Conservation (phyloP, 2,797 vertebrate genomes). For the Acanthurus tractus region DNA sequence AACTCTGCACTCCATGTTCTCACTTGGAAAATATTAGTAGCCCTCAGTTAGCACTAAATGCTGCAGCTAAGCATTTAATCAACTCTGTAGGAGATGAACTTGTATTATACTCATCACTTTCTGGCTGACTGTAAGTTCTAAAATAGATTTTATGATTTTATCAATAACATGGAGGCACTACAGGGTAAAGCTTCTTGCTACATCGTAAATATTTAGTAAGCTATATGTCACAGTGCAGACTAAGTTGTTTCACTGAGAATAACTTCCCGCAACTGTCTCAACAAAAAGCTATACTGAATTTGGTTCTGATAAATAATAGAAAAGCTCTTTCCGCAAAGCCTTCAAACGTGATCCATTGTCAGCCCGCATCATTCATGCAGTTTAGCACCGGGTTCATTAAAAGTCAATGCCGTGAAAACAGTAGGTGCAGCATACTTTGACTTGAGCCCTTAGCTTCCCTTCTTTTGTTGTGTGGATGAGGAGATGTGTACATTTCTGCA, state of each 20-base stretch:
- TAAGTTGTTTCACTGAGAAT: constrained; percentile 18
- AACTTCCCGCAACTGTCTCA: constrained; percentile 29
- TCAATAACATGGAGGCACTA: constrained; percentile 3
- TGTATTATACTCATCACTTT: constrained; percentile 15
- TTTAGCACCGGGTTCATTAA: constrained; percentile 51
- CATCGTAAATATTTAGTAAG: not conserved
- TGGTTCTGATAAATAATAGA: no score
- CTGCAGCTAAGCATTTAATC: constrained; percentile 30
- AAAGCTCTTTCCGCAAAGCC: constrained; percentile 16
- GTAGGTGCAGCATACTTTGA: constrained; percentile 30
- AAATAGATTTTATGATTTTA: constrained; percentile 13
- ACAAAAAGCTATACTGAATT: constrained; percentile 11
- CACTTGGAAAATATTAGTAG: not conserved
- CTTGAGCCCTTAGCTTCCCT: constrained; percentile 19
- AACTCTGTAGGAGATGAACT: constrained; percentile 19
- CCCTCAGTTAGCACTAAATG: not conserved
- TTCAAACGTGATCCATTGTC: constrained; percentile 31
- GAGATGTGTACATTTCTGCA: constrained; percentile 84
- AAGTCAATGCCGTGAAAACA: constrained; percentile 42
- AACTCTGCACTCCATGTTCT: not conserved
- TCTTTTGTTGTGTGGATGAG: constrained; percentile 65
- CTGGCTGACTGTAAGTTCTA: constrained; percentile 5
- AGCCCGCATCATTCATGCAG: constrained; percentile 30
- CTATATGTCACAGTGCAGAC: not conserved
- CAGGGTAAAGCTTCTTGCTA: not conserved